These are phyloP conservation scores for Timandra comae DNA, from an alignment of 2,888 invertebrate genomes.

Conservation along the genomic window DNA sequence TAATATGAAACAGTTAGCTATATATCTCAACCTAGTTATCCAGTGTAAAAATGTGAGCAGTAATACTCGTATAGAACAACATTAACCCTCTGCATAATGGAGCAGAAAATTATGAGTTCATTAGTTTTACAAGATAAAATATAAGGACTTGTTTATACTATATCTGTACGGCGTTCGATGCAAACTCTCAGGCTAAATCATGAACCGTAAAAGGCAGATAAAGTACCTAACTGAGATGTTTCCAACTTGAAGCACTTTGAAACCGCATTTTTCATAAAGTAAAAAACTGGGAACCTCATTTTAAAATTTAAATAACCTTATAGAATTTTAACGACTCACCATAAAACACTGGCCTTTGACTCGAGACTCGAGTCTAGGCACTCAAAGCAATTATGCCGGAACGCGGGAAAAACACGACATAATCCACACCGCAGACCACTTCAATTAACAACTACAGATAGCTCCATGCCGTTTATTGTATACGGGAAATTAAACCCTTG, in stretches of 20 bases:
- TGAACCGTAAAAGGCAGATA: conserved; percentile 23
- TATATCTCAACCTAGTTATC: no score
- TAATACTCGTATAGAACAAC: no score
- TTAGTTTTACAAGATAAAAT: no score
- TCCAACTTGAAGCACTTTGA: conserved; percentile 24
- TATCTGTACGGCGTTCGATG: neutral
- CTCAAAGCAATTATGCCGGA: conserved; percentile 43
- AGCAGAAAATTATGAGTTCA: no score
- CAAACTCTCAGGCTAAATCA: conserved; percentile 1
- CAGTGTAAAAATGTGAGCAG: no score
- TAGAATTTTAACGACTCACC: conserved; percentile 44
- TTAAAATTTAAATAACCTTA: conserved; percentile 39
- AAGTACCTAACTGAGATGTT: conserved; percentile 26
- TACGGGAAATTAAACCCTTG: conserved; percentile 53
- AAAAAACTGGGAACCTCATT: conserved; percentile 29
- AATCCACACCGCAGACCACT: conserved; percentile 38
- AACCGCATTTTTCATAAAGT: conserved; percentile 29
- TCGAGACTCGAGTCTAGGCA: conserved; percentile 33
- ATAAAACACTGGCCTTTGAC: conserved; percentile 41
- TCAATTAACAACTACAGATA: conserved; percentile 46
- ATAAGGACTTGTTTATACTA: conserved; percentile 13
- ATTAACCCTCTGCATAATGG: no score
- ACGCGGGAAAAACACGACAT: conserved; percentile 44
- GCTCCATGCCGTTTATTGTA: conserved; percentile 31
- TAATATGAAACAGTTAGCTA: no score